These are phyloP conservation scores for Masticophis lateralis DNA, from an alignment of 2,797 vertebrate species.

Conservation along the genomic window DNA sequence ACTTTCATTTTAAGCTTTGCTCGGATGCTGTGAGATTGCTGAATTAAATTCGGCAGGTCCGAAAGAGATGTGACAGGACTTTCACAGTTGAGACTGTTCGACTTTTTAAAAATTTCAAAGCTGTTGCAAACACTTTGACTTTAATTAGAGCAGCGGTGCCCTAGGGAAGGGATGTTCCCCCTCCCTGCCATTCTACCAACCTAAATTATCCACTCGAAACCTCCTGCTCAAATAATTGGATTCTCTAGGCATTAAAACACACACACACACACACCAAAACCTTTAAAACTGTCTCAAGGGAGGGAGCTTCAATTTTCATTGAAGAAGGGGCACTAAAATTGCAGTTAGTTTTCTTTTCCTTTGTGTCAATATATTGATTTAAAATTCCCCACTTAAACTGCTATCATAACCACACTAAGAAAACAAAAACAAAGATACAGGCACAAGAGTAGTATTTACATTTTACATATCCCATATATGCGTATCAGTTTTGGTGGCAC, in stretches of 20 bases:
- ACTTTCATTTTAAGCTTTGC: constrained; percentile 42
- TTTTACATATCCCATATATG: background rate
- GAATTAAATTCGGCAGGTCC: background rate
- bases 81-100: background rate
- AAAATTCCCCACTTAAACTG: background rate
- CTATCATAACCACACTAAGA: background rate
- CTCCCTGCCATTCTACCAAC: background rate
- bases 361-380: background rate
- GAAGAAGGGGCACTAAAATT: background rate
- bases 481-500: background rate
- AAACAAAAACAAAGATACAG: background rate
- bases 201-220: background rate
- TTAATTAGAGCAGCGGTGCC: background rate
- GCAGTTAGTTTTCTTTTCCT: background rate
- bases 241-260: background rate
- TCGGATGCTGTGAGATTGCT: background rate
- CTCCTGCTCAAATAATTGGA: background rate
- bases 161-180: background rate
- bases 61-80: background rate
- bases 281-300: background rate
- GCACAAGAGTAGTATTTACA: background rate
- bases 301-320: background rate
- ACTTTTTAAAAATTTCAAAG: background rate
- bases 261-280: background rate
- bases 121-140: background rate